Evolutionary conservation across 30 jellyfish, hydroid and myxozoan genomes (phyloP).

Genomic region (Aurelia sp.): DNA sequence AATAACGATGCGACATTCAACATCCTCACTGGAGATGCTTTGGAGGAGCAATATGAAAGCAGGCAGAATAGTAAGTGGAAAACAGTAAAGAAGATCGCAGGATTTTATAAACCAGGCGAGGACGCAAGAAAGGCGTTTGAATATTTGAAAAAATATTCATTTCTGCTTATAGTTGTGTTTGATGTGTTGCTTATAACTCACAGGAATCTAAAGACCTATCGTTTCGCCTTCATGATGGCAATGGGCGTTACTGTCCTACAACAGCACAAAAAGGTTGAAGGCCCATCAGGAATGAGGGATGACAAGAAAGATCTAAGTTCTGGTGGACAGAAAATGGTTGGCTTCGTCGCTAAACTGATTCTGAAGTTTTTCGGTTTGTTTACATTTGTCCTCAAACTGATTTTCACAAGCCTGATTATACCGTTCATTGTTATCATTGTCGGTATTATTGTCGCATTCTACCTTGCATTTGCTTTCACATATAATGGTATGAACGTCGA

Average conservation of each 20-base stretch:
- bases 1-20: slow-evolving; percentile 21
- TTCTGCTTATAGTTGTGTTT: slow-evolving; percentile 21
- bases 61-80: slow-evolving; percentile 22
- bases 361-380: slow-evolving; percentile 15
- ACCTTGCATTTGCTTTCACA: slow-evolving; percentile 41
- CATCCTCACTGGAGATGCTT: slow-evolving; percentile 35
- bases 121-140: slow-evolving; percentile 15
- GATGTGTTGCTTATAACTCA: slow-evolving; percentile 45
- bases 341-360: slow-evolving; percentile 31
- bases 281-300: neutral
- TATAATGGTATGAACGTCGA: slow-evolving; percentile 50
- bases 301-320: slow-evolving; percentile 6
- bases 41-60: slow-evolving; percentile 44
- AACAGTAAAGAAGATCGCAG: neutral
- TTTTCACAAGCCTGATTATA: slow-evolving; percentile 46
- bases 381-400: slow-evolving; percentile 8
- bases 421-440: slow-evolving; percentile 19
- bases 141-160: slow-evolving; percentile 16
- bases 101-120: slow-evolving; percentile 13
- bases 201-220: slow-evolving; percentile 50
- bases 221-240: slow-evolving; percentile 67
- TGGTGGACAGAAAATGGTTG: slow-evolving; percentile 30
- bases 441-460: slow-evolving; percentile 1
- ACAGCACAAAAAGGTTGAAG: slow-evolving; percentile 24
- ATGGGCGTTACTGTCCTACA: slow-evolving; percentile 19